phyloP scores from a whole-genome alignment of 2,888 invertebrate species.

The Eueremaeus valkanovi region DNA sequence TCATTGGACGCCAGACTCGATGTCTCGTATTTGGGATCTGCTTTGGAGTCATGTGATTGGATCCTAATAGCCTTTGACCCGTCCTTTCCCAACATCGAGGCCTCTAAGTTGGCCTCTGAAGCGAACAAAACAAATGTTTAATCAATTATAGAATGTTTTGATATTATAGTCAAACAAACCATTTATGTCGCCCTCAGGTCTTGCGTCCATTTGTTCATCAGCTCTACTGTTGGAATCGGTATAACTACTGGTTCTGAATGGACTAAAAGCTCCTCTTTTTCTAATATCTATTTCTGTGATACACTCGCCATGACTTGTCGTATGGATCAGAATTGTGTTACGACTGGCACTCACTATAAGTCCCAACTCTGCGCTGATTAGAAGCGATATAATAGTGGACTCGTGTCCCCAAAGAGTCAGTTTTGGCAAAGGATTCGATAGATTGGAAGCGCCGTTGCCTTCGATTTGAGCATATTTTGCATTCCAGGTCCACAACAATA shows the following conservation, averaged over 20 bases:
- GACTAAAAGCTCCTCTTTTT: slow-evolving; percentile 3
- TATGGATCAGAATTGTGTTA: slow-evolving; percentile 42
- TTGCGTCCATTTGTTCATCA: slow-evolving; percentile 6
- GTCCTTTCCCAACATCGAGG: slow-evolving; percentile 41
- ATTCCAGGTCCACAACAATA: slow-evolving; percentile 98
- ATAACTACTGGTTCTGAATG: not conserved
- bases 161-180: not conserved
- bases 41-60: not conserved
- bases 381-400: slow-evolving; percentile 87
- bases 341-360: slow-evolving; percentile 79
- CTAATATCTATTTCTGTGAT: slow-evolving; percentile 42
- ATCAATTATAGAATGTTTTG: not conserved
- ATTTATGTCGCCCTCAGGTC: slow-evolving; percentile 26
- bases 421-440: slow-evolving; percentile 60
- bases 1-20: slow-evolving; percentile 14
- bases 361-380: slow-evolving; percentile 96
- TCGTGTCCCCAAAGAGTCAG: slow-evolving; percentile 97
- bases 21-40: slow-evolving; percentile 7
- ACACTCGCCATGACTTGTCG: slow-evolving; percentile 42
- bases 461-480: slow-evolving; percentile 55
- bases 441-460: slow-evolving; percentile 39
- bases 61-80: not conserved
- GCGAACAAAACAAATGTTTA: not conserved
- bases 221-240: not conserved
- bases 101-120: slow-evolving; percentile 41